Evolutionary conservation across 2,113 vertebrate species (phyloP).

Genomic region (Callopanchax toddi): DNA sequence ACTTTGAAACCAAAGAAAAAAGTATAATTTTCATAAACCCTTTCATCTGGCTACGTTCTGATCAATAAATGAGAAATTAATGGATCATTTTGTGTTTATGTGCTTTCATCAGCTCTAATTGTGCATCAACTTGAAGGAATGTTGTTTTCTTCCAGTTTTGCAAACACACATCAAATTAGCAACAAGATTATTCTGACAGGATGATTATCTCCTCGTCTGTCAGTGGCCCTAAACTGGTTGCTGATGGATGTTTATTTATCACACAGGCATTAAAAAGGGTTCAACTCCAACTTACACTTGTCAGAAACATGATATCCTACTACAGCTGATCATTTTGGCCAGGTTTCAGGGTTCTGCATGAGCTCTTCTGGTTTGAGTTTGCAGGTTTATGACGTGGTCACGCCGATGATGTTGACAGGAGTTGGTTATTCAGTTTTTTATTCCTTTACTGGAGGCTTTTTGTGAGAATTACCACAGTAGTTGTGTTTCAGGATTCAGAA

Average conservation of each 20-base stretch:
- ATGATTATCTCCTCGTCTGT: neutral
- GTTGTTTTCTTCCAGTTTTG: neutral
- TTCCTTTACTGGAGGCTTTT: conserved; percentile 12
- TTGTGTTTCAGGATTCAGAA: conserved; percentile 55
- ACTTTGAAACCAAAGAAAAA: too few species aligned
- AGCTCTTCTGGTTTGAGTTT: neutral
- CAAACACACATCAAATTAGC: neutral
- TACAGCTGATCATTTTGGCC: neutral
- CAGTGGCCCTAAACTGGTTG: neutral
- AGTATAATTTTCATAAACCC: too few species aligned
- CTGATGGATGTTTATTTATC: neutral
- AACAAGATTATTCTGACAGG: neutral
- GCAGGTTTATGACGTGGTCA: neutral
- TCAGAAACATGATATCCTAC: neutral
- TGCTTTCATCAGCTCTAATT: too few species aligned
- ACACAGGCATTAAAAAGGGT: neutral
- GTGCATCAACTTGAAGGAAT: neutral
- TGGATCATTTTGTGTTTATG: too few species aligned
- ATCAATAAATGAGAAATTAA: too few species aligned
- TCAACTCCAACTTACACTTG: neutral
- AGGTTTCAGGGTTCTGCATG: neutral
- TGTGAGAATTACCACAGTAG: conserved; percentile 28
- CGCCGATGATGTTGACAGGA: neutral
- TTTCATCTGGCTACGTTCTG: neutral
- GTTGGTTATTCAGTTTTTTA: conserved; percentile 5